Base-by-base conservation (phyloP, 2,797 vertebrate species). In the Crypturellus tataupa region DNA sequence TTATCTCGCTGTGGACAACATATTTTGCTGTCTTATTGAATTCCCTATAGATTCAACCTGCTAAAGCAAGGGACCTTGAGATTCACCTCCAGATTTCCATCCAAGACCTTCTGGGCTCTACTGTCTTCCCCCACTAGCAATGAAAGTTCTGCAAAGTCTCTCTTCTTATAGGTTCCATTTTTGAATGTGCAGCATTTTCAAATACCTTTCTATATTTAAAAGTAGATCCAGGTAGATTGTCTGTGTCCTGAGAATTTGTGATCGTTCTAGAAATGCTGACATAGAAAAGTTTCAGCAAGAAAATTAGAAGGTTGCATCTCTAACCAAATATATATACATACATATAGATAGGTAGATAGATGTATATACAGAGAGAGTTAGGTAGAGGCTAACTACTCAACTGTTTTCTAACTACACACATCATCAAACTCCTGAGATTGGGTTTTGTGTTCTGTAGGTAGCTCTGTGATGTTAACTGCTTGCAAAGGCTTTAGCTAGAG, bases 21-120 rank as follows among this genome's bases (percentile, higher is more conserved):
- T 83, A 80, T 93, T 95, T 90, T 94, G 39, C 67, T 80, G 56
- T 80, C 53, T 64, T 84, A 12, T 37, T 90, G 88, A 88, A 94
- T 86, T 95, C 89, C 80, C 59, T 86, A 9, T 31, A 47, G 39
- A 78, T 86, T 93, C 80, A 73, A 19, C 47, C 33, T 85, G 75
- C 69, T 86, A 73, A 86, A 82, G 78, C 35, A 77, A 60, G 64
- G 64, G 63, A 81, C 60, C 44, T 60, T 42, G 63, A 49, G 47
- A 31, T 60, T 79, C 39, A 65, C 20, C 59, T 67, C 39, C 12
- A 25, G 10, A 68, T 79, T 83, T 88, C 67, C 49, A 75, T 78
- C 47, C 49, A 83, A 68, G 23, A n/a, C 6, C 33, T 77, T 67
- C 59, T 40, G 19, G 73, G 25, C 29, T 81, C 37, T 2, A 0